Base-by-base conservation (phyloP, 2,888 invertebrate genomes). In the Orthosia cruda region DNA sequence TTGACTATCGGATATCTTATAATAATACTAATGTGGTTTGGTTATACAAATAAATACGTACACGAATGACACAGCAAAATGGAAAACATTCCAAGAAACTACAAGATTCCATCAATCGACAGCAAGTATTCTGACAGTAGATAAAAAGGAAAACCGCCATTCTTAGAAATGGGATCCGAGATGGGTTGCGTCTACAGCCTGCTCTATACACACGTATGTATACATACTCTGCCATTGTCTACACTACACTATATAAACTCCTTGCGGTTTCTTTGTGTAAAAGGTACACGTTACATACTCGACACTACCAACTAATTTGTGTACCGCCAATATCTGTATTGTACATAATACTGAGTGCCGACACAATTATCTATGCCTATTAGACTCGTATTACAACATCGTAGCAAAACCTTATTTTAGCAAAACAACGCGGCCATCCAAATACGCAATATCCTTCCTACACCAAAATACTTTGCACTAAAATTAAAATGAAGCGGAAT, bases 71-170 rank as follows among this genome's bases (percentile, higher is more conserved):
- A 83, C 79, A 80, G 65, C 69, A 80, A 79, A 83, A 78, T 75
- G 59, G 58, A 76, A 87, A 62, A 49, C 61, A 77, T 84, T 75
- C 67, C 50, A 80, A 72, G 77, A 84, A 83, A 77, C 88, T 79
- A 86, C 79, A 83, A 86, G 83, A 88, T 88, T 87, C 86, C 83
- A 88, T 88, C 88, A 87, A 88, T 88, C 86, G 87, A 74, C 81
- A 81, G 81, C 81, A 69, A 87, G 80, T 83, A 81, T 85, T 85
- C 81, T 81, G 78, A 73, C 84, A 82, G 74, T 71, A 88, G 87
- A 88, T 88, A 88, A 86, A 88, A 88, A 88, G 80, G 81, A 80
- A 87, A 88, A 86, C 83, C 81, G 86, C 84, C 84, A 84, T 88
- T 88, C 81, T 88, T 81, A 75, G 86, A 88, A 88, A 88, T 88